Base-by-base conservation (phyloP, 2,797 vertebrate genomes). In the Galaxias olidus region DNA sequence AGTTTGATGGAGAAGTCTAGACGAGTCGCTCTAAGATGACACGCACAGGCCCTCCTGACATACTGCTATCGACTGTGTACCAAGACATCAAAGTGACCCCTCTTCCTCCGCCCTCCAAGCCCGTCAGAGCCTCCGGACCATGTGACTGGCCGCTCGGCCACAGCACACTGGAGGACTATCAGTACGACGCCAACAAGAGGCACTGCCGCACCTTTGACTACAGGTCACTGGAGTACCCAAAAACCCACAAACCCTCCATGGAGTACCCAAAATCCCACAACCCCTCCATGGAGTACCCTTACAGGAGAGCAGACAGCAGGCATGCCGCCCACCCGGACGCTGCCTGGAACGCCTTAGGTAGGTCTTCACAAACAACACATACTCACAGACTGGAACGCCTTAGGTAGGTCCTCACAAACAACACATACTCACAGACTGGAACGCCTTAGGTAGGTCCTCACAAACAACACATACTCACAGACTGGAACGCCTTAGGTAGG, bases 11-110 rank as follows among this genome's bases (percentile, higher is more conserved):
- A 88, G 85, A 87, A 83, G 70, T 69, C 86, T 82, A 90, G 92
- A 90, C 90, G 84, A 91, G 90, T 88, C 67, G 73, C 87, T 94
- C 93, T 95, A 99, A 98, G 93, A 99, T 99, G 97, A 99, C 97
- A 96, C 96, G 96, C 86, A 98, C 97, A 78, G 95, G 97, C 92
- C 95, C 93, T 52, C 96, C 95, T 91, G 96, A 97, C 84, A 90
- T 97, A 93, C 92, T 97, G 87, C 90, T 94, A 91, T 97, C 96
- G 84, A 94, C 93, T 61, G 95, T 95, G 89, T 95, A 95, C 90
- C 94, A 87, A 92, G 94, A 96, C 89, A 93, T 97, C 90, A 92
- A 94, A 85, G 92, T 95, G 84, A 92, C 90, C 81, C 91, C 91
- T 55, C 87, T 92, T 87, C 93, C 90, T 44, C 75, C 80, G 61